Evolutionary conservation across 2,797 vertebrate species (phyloP), one percentile per base, ranked within the genome.

Genomic region (Echeneis naucrates): DNA sequence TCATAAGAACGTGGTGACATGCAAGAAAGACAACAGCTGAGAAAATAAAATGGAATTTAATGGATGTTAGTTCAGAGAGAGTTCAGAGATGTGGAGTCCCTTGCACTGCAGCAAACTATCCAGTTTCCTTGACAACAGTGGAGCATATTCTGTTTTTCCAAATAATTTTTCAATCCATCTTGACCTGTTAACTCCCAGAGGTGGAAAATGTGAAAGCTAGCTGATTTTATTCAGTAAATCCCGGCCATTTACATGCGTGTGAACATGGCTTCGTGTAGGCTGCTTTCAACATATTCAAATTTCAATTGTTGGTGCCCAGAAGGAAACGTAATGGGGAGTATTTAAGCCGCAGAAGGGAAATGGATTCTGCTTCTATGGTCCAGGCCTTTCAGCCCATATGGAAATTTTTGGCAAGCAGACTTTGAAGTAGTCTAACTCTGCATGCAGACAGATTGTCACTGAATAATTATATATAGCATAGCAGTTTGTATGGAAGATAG

Each of bases 31-130:
- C 81, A 52, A 88, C 71, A 85, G 90, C 71, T 86, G 86, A 90
- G 81, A 91, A 87, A 86, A 78, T 77, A 92, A 91, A 86, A 92
- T 92, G 88, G 87, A 89, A 72, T 88, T 89, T 72, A 88, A 94
- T 94, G 94, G 83, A 84, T 91, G 92, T 95, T 95, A 95, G 94
- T 94, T 92, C 72, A 89, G 85, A 90, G 76, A 85, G 78, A 84
- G 81, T 75, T 83, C 80, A 83, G 84, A 85, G 65, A 78, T 86
- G 80, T 87, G 78, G 69, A 81, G 88, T 87, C 77, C 79, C 85
- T 85, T 87, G 78, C 85, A 86, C 87, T 91, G 88, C 88, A 86
- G 84, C 77, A 88, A 90, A 80, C 74, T 62, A 44, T 76, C 76
- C 84, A 40, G 75, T 88, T 92, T 85, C 80, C 80, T 84, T 87